These are phyloP conservation scores for Halcyon chelicuti DNA, from an alignment of 2,797 vertebrate species.

Conservation along the genomic window DNA sequence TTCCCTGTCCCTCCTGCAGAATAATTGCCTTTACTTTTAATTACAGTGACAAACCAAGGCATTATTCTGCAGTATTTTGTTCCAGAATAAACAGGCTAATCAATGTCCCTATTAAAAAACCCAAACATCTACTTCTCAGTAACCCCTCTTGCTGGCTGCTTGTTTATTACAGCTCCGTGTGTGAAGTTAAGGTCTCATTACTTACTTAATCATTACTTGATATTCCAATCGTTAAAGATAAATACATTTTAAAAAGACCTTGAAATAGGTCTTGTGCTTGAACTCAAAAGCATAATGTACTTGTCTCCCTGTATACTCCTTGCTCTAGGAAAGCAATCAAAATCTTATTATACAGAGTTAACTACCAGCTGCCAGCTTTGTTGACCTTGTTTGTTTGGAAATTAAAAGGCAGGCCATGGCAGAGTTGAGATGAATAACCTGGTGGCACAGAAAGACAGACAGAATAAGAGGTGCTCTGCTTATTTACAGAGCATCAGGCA, in stretches of 20 bases:
- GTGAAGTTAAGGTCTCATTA: background rate
- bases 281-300: background rate
- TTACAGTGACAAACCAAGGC: background rate
- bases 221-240: background rate
- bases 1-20: background rate
- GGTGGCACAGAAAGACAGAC: background rate
- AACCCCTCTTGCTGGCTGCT: background rate
- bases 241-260: slow-evolving; percentile 22
- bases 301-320: background rate
- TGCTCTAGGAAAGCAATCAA: slow-evolving; percentile 57
- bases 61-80: background rate
- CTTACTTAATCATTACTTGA: background rate
- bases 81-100: background rate
- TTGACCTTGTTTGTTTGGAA: slow-evolving; percentile 51
- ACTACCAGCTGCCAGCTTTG: slow-evolving; percentile 48
- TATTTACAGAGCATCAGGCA: background rate
- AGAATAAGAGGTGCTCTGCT: background rate
- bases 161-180: background rate
- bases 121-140: background rate
- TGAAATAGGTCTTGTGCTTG: slow-evolving; percentile 6
- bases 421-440: slow-evolving; percentile 1
- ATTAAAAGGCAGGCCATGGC: slow-evolving; percentile 33
- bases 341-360: slow-evolving; percentile 44
- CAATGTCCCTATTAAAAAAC: background rate
- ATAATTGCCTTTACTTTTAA: background rate